Base-by-base conservation (phyloP, 2,113 vertebrate genomes). In the Macrotis lagotis region DNA sequence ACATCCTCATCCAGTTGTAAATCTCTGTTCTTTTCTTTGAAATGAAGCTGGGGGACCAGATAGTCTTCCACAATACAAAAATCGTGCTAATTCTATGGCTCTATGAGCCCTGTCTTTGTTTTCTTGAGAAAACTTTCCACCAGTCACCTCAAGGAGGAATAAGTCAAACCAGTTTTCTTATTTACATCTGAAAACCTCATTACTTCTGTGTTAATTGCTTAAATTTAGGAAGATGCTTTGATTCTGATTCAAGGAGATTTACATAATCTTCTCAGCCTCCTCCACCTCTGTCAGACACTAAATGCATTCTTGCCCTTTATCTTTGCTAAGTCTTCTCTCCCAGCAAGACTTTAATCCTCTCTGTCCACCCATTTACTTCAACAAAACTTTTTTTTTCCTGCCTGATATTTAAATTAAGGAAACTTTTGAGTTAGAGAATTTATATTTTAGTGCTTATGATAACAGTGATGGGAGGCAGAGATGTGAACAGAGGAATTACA, bases 321-420 rank as follows among this genome's bases (percentile, higher is more conserved):
- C 49, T 95, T 96, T 91, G 48, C 92, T 97, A 95, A 95, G 50
- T 95, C 96, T 83, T 55, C 92, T 94, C 94, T 92, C 94, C 0
- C 31, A 95, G 92, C 96, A 96, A 94, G 96, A 97, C 16, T 97
- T 97, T 95, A 96, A 97, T 97, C 95, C 93, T 95, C 96, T 5
- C 16, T 16, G 14, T 74, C 5, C 66, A 74, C 66, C 28, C 48
- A 97, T 96, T 97, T 96, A 83, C 93, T 97, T 96, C 92, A 93
- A 94, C 97, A 96, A 94, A 49, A 93, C 44, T 95, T 95, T 95
- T 95, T 94, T 93, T 94, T 96, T 93, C 50, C 95, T 6, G 0
- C 48, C 1, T 28, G 1, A 25, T 93, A 74, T 94, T 94, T 89
- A 48, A 37, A 31, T 90, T 88, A 91, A 49, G 52, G 49, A 91